Base-by-base conservation (phyloP, 2,888 invertebrate species). In the Torymus texanus region DNA sequence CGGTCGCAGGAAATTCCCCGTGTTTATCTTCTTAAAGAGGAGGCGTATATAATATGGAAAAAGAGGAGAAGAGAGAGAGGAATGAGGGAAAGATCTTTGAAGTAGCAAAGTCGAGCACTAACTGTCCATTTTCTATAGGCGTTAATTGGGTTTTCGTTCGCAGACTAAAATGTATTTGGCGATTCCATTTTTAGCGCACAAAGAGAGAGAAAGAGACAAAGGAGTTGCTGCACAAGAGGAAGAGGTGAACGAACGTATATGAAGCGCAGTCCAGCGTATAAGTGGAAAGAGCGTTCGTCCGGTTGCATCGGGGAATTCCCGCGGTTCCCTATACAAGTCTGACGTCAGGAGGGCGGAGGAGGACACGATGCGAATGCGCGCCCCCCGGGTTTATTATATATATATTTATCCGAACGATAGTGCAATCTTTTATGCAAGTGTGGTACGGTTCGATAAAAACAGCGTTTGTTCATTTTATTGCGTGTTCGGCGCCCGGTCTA, bases 161-260 rank as follows among this genome's bases (percentile, higher is more conserved):
- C 16, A 58, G 55, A 51, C 29, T 0, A 29, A 68, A 78, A 68
- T 61, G 56, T 18, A 70, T 59, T 71, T 13, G 75, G 66, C 75
- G 66, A 56, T 63, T 61, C 71, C 79, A 75, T 75, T 80, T 80
- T 80, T 80, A 77, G 80, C 77, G 51, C 65, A 80, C 72, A 80
- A 76, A 80, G 72, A 58, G 56, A 62, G 65, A 74, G 71, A 41
- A 16, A 55, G 65, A 58, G 63, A 78, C 58, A 68, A 72, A 77
- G 70, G 16, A 51, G 41, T 41, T 41, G 50, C 24, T 21, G 21
- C 21, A 21, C 21, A 2, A 21, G 72, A 67, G 63, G n/a, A 53
- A 50, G 63, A 81, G 78, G 78, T 80, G 74, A 80, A 80, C 75
- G 78, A 78, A 78, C 80, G 78, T 63, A 41, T 16, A 29, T 29